phyloP scores from a whole-genome alignment of 2,797 vertebrate species.

The Eidolon dupreanum region DNA sequence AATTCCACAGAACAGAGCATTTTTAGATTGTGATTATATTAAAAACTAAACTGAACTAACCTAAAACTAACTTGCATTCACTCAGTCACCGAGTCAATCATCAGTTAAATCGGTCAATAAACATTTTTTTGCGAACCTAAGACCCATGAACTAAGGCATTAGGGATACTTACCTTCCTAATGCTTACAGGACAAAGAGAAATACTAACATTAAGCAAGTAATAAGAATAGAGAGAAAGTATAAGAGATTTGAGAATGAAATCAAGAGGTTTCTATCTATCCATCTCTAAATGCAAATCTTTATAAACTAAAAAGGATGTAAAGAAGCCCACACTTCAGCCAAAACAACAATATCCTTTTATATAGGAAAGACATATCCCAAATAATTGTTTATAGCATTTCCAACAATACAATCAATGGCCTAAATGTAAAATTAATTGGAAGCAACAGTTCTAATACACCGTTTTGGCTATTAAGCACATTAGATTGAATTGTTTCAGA shows the following conservation, averaged over 20 bases:
- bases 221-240: background rate
- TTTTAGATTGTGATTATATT: background rate
- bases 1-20: background rate
- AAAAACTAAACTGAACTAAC: background rate
- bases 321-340: background rate
- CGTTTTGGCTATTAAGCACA: slow-evolving; percentile 82
- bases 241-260: background rate
- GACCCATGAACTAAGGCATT: background rate
- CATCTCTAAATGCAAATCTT: background rate
- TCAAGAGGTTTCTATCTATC: background rate
- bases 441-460: slow-evolving; percentile 71
- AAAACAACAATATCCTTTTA: slow-evolving; percentile 49
- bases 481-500: slow-evolving; percentile 86
- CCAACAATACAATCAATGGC: slow-evolving; percentile 71
- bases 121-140: background rate
- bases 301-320: background rate
- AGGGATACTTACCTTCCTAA: background rate
- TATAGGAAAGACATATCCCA: slow-evolving; percentile 53
- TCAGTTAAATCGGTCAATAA: background rate
- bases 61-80: background rate
- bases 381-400: slow-evolving; percentile 70
- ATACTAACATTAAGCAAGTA: background rate
- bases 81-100: background rate
- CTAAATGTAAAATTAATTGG: slow-evolving; percentile 83
- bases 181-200: background rate